Conservation (phyloP, 2,888 invertebrate species). For the Lordiphosa andalusiaca region DNA sequence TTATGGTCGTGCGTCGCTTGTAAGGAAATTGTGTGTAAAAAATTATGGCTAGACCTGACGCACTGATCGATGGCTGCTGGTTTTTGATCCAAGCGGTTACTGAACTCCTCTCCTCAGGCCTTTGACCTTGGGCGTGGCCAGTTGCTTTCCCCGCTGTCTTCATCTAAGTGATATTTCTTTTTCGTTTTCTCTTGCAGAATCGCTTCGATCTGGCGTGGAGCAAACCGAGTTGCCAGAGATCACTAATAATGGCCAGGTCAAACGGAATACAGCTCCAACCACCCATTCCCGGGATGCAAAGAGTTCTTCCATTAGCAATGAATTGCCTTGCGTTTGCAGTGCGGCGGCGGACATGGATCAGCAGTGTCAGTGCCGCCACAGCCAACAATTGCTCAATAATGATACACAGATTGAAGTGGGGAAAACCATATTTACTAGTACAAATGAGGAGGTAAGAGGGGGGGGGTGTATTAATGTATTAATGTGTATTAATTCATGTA, state of each 20-base stretch:
- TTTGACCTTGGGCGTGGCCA: slow-evolving; percentile 14
- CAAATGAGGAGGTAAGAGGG: slow-evolving; percentile 47
- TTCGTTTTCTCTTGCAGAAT: slow-evolving; percentile 36
- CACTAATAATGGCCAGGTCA: slow-evolving; percentile 23
- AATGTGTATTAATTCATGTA: too few relatives aligned
- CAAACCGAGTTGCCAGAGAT: slow-evolving; percentile 58
- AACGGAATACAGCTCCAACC: slow-evolving; percentile 22
- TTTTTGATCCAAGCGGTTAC: slow-evolving; percentile 26
- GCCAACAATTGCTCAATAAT: slow-evolving; percentile 16
- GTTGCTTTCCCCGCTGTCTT: not conserved
- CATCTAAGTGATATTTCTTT: too few relatives aligned
- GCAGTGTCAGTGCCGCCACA: slow-evolving; percentile 43
- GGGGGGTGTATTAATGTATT: too few relatives aligned
- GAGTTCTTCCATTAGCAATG: slow-evolving; percentile 53
- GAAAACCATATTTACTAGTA: slow-evolving; percentile 20
- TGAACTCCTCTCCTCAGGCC: slow-evolving; percentile 27
- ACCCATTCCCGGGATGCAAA: slow-evolving; percentile 53
- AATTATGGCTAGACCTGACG: slow-evolving; percentile 38
- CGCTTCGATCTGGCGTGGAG: slow-evolving; percentile 59
- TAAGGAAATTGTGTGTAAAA: slow-evolving; percentile 61
- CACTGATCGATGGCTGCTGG: slow-evolving; percentile 18
- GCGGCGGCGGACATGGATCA: slow-evolving; percentile 8
- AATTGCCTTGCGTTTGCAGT: slow-evolving; percentile 45
- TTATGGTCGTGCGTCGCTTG: slow-evolving; percentile 57
- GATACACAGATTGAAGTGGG: slow-evolving; percentile 9